phyloP scores from a whole-genome alignment of 1,140 invertebrate species.

The Bombus waltoni region DNA sequence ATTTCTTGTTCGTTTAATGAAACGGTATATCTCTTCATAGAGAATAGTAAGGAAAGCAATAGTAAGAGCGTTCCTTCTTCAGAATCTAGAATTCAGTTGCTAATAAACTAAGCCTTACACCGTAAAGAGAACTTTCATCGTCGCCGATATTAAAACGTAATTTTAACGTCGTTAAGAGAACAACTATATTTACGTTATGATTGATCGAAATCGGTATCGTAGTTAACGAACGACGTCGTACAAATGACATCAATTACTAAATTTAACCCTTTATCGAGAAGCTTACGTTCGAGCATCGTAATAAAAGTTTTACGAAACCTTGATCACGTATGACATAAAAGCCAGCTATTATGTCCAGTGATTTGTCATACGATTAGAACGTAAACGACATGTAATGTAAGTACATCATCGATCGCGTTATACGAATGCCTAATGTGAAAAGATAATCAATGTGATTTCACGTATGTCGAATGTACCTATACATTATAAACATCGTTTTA shows the following conservation, averaged over 20 bases:
- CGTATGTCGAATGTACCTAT: neutral
- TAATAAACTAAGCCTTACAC: neutral
- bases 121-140: neutral
- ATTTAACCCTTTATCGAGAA: slow-evolving; percentile 1
- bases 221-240: neutral
- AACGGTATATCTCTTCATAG: neutral
- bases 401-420: neutral
- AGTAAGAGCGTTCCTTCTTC: neutral
- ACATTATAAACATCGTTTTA: neutral
- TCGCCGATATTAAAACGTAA: neutral
- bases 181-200: neutral
- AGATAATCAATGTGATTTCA: neutral
- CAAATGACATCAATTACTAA: slow-evolving; percentile 18
- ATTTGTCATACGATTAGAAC: slow-evolving; percentile 23
- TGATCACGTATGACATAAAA: slow-evolving; percentile 16
- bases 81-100: neutral
- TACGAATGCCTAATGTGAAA: neutral
- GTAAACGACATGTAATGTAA: neutral
- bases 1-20: neutral
- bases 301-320: slow-evolving; percentile 21
- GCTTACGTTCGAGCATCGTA: neutral
- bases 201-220: neutral
- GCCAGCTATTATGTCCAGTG: neutral
- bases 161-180: no score
- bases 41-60: no score